Evolutionary conservation across 2,888 invertebrate species (phyloP), one percentile per base, ranked within the genome.

Genomic region (Drosophila putrida): DNA sequence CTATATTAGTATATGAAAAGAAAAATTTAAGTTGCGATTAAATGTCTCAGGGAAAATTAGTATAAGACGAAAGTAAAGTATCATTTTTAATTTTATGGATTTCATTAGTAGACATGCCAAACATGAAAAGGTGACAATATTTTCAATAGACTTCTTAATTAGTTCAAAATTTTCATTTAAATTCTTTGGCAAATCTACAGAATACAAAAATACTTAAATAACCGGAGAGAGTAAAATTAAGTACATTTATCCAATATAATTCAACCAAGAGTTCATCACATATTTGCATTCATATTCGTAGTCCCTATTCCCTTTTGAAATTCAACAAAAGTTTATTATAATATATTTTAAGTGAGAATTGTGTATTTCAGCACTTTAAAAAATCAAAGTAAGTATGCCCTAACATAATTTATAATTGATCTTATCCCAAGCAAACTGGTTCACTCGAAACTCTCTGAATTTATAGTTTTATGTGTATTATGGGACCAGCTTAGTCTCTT

Each of bases 311-410:
- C 10, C 10, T 10, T 2, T 11, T n/a, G 0, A 28, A 25, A 13
- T 28, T 4, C n/a, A 27, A 39, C 10, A 15, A 4, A 35, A 28
- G 0, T 36, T 15, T 20, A 6, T 36, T 36, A 51, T 5, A 38
- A 13, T 9, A n/a, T 27, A 3, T 20, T 39, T 10, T 6, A 15
- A 28, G 8, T 10, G 4, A 4, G 11, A 44, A 4, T 43, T 36
- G 11, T 41, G 13, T 28, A 4, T 49, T 64, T 13, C 65, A 63
- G 60, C n/a, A 15, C 13, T n/a, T 10, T 38, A 27, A 20, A 20
- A n/a, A 55, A 41, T 13, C 43, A 57, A 71, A 71, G 70, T 71
- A 71, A 63, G 39, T 27, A 50, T n/a, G 20, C 8, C 4, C 33
- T 43, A 27, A 47, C 4, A 47, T 33, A 47, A 51, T 43, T 2